phyloP scores from a whole-genome alignment of 2,888 invertebrate genomes.

The Sphaeridia pumilis region DNA sequence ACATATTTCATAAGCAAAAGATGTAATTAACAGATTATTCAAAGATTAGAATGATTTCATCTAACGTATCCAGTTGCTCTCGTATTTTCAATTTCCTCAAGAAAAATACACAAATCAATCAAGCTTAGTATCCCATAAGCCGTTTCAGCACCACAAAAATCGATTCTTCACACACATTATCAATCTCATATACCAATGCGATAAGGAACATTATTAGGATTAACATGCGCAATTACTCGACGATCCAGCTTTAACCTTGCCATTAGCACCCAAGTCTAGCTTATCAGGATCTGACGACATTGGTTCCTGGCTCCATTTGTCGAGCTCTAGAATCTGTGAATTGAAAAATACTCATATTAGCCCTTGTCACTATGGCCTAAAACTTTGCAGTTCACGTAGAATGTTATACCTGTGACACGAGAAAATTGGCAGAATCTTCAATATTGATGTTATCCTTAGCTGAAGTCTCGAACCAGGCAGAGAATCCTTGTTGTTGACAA shows the following conservation, averaged over 20 bases:
- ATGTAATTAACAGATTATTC: neutral
- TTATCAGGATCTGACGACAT: slow-evolving; percentile 30
- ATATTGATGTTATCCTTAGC: slow-evolving; percentile 94
- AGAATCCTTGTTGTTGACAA: slow-evolving; percentile 81
- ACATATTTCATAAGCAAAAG: neutral
- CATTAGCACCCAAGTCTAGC: slow-evolving; percentile 28
- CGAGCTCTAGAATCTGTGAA: slow-evolving; percentile 34
- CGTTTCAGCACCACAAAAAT: too few species aligned
- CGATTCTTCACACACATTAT: neutral
- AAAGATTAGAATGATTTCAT: too few species aligned
- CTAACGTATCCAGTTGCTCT: too few species aligned
- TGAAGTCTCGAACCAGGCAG: slow-evolving; percentile 92
- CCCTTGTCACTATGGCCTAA: neutral
- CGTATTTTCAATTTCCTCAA: too few species aligned
- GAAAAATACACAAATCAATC: slow-evolving; percentile 20
- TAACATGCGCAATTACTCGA: slow-evolving; percentile 33
- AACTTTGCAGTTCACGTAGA: neutral
- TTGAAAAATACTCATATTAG: neutral
- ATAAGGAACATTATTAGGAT: neutral
- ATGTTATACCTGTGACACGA: slow-evolving; percentile 70
- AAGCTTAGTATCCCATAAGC: too few species aligned
- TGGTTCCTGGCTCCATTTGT: slow-evolving; percentile 35
- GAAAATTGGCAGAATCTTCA: slow-evolving; percentile 81
- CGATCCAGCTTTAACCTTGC: slow-evolving; percentile 20
- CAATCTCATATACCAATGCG: neutral